A percentile compares a stretch with the other conserved stretches of the same genome.
These are phyloP conservation scores for Aradophagus sp. DNA, from an alignment of 1,140 invertebrate species.

Conservation along the genomic window DNA sequence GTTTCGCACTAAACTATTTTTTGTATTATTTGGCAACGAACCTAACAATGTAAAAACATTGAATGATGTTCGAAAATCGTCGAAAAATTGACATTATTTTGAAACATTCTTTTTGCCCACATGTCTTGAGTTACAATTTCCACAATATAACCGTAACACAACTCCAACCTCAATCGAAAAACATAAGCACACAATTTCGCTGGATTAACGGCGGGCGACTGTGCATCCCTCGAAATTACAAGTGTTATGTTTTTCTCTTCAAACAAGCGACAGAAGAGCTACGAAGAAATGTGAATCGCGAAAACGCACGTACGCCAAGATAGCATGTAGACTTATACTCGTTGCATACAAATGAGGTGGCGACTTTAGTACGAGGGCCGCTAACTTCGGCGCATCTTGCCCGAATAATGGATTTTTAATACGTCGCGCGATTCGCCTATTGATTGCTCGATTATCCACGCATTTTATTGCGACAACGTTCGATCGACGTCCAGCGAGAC, in stretches of 20 bases:
- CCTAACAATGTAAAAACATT: too few relatives aligned
- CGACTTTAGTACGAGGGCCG: constrained; percentile 33
- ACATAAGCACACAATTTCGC: too few relatives aligned
- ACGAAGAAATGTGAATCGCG: constrained; percentile 38
- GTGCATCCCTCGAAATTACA: constrained; percentile 17
- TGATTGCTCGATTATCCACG: constrained; percentile 37
- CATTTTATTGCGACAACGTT: constrained; percentile 37
- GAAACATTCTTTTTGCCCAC: too few relatives aligned
- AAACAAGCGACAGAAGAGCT: constrained; percentile 16
- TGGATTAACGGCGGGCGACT: too few relatives aligned
- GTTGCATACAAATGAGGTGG: constrained; percentile 42
- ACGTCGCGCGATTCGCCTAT: constrained; percentile 38
- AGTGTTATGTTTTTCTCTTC: constrained; percentile 41
- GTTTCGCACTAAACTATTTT: too few relatives aligned
- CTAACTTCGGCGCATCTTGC: constrained; percentile 23
- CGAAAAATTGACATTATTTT: too few relatives aligned
- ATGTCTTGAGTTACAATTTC: too few relatives aligned
- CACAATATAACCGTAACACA: too few relatives aligned
- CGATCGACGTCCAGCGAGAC: constrained; percentile 28
- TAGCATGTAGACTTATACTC: constrained; percentile 30
- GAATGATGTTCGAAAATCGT: too few relatives aligned
- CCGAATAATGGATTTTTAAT: constrained; percentile 50
- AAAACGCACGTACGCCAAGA: constrained; percentile 43
- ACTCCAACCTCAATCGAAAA: too few relatives aligned
- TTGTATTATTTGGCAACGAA: too few relatives aligned